Evolutionary conservation across 2,888 invertebrate genomes (phyloP), one percentile per base, ranked within the genome.

Genomic region (Diarsia rubi): DNA sequence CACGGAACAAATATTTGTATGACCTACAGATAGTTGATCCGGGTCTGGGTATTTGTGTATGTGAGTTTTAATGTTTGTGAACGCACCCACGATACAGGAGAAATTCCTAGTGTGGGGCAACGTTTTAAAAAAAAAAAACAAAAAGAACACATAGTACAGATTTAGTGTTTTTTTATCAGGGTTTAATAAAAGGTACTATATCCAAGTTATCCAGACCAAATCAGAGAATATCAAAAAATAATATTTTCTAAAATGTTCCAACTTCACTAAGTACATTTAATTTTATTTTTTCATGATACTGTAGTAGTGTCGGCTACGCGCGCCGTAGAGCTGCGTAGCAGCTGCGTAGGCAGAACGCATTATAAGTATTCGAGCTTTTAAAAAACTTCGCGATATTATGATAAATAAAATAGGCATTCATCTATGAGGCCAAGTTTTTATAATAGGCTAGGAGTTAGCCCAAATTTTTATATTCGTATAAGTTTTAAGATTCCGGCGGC

Each of bases 251-350:
- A n/a, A 68, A 27, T 45, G 16, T 42, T 59, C 14, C 12, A 45
- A 11, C 24, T 24, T 54, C 19, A 11, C 12, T n/a, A n/a, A n/a
- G n/a, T 11, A 16, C 21, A 37, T 31, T 52, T n/a, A 1, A 12
- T n/a, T n/a, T n/a, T n/a, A n/a, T n/a, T 24, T 54, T 12, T n/a
- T n/a, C n/a, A 21, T 21, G 45, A 47, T 37, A 67, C 8, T 47
- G 57, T 49, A 75, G 47, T 8, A 45, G 45, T 19, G 12, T 11
- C 5, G 59, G 75, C 67, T 75, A 67, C n/a, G n/a, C n/a, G n/a
- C 75, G 59, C 44, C 67, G 75, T 75, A 75, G 68, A 49, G 24
- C 24, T 14, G 24, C 24, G 49, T 67, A 31, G 31, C 57, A 37
- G 31, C 24, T 62, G 21, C 27, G 47, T 42, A 65, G 14, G 47